phyloP scores from a whole-genome alignment of 2,888 invertebrate genomes.

The Drosophila bunnanda region DNA sequence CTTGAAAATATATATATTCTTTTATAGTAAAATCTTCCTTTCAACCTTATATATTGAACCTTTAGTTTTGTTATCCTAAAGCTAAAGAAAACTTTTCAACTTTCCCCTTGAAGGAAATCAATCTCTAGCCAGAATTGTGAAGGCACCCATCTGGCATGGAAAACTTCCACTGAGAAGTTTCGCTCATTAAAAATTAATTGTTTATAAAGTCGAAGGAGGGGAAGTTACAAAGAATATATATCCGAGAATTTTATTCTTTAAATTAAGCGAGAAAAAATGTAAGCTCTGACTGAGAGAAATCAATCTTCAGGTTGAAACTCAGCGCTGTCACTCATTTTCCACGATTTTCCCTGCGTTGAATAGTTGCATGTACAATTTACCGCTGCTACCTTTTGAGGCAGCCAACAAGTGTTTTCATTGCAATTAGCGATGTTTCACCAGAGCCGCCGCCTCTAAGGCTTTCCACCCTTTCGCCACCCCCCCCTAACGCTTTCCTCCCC shows the following conservation, averaged over 20 bases:
- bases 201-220: neutral
- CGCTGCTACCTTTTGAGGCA: constrained; percentile 27
- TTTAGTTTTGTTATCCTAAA: neutral
- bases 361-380: constrained; percentile 15
- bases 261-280: neutral
- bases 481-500: neutral
- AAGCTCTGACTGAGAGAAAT: constrained; percentile 1
- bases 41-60: too few relatives aligned
- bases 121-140: neutral
- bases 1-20: neutral
- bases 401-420: constrained; percentile 68
- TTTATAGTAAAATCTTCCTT: neutral
- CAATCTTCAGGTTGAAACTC: constrained; percentile 3
- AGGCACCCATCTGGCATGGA: constrained; percentile 4
- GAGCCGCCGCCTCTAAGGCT: neutral
- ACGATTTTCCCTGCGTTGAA: neutral
- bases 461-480: neutral
- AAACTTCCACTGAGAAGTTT: constrained; percentile 5
- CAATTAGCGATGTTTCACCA: constrained; percentile 58
- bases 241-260: neutral
- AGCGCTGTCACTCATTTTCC: constrained; percentile 13
- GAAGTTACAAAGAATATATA: neutral
- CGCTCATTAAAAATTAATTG: constrained; percentile 3
- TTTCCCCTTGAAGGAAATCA: constrained; percentile 13
- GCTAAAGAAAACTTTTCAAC: constrained; percentile 2